Conservation (phyloP, 2,797 vertebrate species). For the Molossus molossus region DNA sequence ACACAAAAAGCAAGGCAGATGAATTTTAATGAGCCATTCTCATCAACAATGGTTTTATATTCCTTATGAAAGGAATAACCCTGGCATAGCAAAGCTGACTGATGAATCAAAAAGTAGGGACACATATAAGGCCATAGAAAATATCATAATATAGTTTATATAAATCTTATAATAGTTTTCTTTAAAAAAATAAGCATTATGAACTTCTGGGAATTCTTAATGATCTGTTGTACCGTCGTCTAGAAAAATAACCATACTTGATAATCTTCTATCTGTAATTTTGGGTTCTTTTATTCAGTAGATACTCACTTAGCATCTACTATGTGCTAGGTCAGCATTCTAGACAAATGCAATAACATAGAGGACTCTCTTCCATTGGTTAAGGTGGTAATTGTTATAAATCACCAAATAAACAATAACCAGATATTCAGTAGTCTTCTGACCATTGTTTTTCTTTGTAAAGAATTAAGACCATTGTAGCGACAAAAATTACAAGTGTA, state of each 20-base stretch:
- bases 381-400: neutral
- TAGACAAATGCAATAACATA: neutral
- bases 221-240: neutral
- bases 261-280: neutral
- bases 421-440: neutral
- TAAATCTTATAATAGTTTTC: neutral
- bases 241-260: neutral
- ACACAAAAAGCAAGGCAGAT: neutral
- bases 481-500: neutral
- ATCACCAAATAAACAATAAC: neutral
- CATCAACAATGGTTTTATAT: neutral
- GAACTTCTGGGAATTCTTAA: neutral
- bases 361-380: neutral
- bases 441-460: neutral
- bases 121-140: neutral
- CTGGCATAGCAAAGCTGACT: neutral
- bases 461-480: neutral
- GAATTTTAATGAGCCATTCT: neutral
- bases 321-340: neutral
- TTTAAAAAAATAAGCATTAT: neutral
- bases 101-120: neutral
- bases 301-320: neutral
- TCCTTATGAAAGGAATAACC: neutral
- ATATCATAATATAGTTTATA: neutral
- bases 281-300: neutral